Base-by-base conservation (phyloP, 2,888 invertebrate genomes). In the Mythimna impura region DNA sequence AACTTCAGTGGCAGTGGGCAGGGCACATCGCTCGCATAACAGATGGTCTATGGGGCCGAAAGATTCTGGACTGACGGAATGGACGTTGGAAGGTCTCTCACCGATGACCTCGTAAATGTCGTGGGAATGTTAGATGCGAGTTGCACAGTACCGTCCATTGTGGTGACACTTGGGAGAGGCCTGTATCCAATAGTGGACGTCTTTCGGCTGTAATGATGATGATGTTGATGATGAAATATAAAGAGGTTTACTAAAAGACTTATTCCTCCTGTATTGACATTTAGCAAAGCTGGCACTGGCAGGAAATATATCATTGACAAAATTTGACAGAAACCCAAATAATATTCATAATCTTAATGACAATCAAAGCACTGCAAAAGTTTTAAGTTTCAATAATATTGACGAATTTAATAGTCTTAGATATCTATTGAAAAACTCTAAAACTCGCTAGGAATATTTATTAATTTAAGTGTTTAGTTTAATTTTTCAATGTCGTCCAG, bases 401-500 rank as follows among this genome's bases (percentile, higher is more conserved):
- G 2, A 10, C 25, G n/a, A 52, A 52, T 69, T 50, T 25, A n/a
- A 8, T 8, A 17, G 17, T 50, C 40, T 34, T n/a, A 69, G 10
- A 34, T 57, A 57, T 71, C 30, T 7, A 40, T 20, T 36, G 50
- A 52, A 50, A 30, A 20, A 8, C n/a, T 22, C 6, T 1, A 36
- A 14, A 30, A 20, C 14, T 34, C 2, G 3, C 2, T 47, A 30
- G 50, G n/a, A 66, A 57, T 22, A 40, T 34, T 22, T 71, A n/a
- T 10, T 22, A 50, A 58, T 43, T 52, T 10, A 10, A 22, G 14
- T 40, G 50, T 2, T 14, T 34, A 17, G 3, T 63, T 43, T 47
- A 55, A 36, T 65, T 73, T 40, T 22, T 4, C 57, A 60, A 74
- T 74, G 78, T 70, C 74, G 30, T 20, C 14, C 20, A 14, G 1